Percentiles rank a stretch among this genome's conserved stretches.
These are phyloP conservation scores for Pimephales promelas DNA, from an alignment of 2,113 vertebrate genomes.

Conservation along the genomic window DNA sequence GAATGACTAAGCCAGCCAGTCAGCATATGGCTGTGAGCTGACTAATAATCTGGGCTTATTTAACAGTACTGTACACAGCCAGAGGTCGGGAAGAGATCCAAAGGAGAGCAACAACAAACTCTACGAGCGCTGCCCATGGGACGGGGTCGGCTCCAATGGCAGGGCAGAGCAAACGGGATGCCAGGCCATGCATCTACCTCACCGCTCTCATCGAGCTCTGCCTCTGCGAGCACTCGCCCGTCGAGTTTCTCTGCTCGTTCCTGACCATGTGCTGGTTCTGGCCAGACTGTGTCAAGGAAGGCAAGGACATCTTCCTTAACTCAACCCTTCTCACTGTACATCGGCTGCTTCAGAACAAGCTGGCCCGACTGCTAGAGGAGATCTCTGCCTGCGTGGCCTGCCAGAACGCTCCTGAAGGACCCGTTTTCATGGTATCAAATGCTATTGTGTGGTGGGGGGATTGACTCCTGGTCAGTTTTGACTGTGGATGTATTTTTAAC, in stretches of 20 bases:
- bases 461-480: not conserved
- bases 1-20: slow-evolving; percentile 74
- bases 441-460: not conserved
- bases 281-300: slow-evolving; percentile 54
- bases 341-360: slow-evolving; percentile 66
- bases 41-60: slow-evolving; percentile 81
- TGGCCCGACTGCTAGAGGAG: slow-evolving; percentile 63
- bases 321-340: slow-evolving; percentile 67
- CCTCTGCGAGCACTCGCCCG: slow-evolving; percentile 59
- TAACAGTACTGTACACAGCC: slow-evolving; percentile 53
- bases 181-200: slow-evolving; percentile 60
- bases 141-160: slow-evolving; percentile 41
- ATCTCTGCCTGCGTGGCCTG: slow-evolving; percentile 68
- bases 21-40: slow-evolving; percentile 78
- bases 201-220: slow-evolving; percentile 64
- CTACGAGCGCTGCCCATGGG: slow-evolving; percentile 25
- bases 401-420: slow-evolving; percentile 53
- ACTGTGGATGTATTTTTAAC: not conserved
- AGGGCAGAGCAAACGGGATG: not conserved
- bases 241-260: slow-evolving; percentile 63
- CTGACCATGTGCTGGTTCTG: slow-evolving; percentile 71
- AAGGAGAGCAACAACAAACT: slow-evolving; percentile 56
- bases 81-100: slow-evolving; percentile 36
- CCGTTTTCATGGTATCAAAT: slow-evolving; percentile 66
- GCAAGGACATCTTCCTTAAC: slow-evolving; percentile 68